Conservation (phyloP, 2,113 vertebrate species). For the Chaenogobius annularis region DNA sequence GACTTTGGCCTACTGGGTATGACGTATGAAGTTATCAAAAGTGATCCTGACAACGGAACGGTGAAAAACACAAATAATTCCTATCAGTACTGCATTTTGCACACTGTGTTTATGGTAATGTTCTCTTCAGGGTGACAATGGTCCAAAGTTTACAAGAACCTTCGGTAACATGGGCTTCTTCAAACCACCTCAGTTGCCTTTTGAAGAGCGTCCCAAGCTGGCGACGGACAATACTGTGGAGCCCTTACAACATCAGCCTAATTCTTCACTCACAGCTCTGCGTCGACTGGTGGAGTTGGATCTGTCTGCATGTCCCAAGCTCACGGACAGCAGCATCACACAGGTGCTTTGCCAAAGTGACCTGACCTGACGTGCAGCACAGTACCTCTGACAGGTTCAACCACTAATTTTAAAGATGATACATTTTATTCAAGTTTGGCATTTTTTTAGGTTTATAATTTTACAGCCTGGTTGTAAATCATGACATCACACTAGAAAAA, state of each 20-base stretch:
- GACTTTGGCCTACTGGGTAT: conserved; percentile 85
- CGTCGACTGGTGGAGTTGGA: conserved; percentile 79
- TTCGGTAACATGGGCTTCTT: conserved; percentile 84
- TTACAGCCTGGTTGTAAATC: too few relatives aligned
- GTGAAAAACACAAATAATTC: conserved; percentile 43
- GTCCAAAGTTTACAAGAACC: conserved; percentile 75
- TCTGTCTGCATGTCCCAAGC: conserved; percentile 81
- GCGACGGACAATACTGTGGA: conserved; percentile 64
- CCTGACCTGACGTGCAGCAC: neutral
- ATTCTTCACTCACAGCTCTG: conserved; percentile 74
- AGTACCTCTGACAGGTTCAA: too few relatives aligned
- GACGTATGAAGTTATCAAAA: conserved; percentile 45
- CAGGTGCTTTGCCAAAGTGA: conserved; percentile 62
- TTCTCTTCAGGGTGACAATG: conserved; percentile 63
- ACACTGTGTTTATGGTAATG: neutral
- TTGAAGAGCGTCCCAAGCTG: conserved; percentile 68
- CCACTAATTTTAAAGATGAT: too few relatives aligned
- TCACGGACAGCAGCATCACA: conserved; percentile 83
- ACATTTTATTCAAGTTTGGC: too few relatives aligned
- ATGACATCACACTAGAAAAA: too few relatives aligned
- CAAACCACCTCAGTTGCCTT: conserved; percentile 65
- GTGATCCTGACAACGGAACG: conserved; percentile 41
- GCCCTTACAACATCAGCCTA: conserved; percentile 54
- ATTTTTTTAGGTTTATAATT: too few relatives aligned
- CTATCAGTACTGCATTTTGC: neutral